These are phyloP conservation scores for Pseudococcus viburni DNA, from an alignment of 2,888 invertebrate species.

Conservation along the genomic window DNA sequence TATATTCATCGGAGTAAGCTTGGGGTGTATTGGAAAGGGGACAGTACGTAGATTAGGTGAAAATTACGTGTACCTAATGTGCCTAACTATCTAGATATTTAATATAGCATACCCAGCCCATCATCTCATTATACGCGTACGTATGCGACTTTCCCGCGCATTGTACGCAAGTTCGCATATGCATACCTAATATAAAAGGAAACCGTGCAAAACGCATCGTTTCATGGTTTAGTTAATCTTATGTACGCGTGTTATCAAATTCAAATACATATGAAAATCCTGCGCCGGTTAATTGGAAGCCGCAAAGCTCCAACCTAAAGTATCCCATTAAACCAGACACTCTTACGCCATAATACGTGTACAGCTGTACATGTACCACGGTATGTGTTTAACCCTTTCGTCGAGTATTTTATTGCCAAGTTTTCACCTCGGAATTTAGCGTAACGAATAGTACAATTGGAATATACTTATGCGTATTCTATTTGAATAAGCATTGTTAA, in stretches of 20 bases:
- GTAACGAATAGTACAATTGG: background rate
- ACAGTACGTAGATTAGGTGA: background rate
- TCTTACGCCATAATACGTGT: background rate
- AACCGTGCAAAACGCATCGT: conserved; percentile 28
- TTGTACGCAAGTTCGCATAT: background rate
- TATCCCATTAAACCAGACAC: conserved; percentile 8
- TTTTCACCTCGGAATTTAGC: background rate
- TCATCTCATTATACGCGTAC: background rate
- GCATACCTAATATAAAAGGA: background rate
- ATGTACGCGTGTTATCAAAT: conserved; percentile 25
- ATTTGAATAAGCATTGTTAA: background rate
- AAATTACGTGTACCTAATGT: background rate
- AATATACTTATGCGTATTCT: background rate
- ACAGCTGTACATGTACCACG: background rate
- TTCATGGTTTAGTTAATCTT: conserved; percentile 52
- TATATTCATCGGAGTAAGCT: no score
- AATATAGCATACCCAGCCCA: no score
- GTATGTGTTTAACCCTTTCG: conserved; percentile 18
- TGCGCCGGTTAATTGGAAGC: conserved; percentile 21
- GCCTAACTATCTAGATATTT: background rate
- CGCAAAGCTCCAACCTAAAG: conserved; percentile 11
- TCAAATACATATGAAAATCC: conserved; percentile 25
- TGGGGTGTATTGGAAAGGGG: background rate
- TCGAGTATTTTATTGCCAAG: conserved; percentile 6
- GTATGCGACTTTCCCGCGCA: background rate